phyloP scores from a whole-genome alignment of 2,113 vertebrate species.

The Caranx melampygus region DNA sequence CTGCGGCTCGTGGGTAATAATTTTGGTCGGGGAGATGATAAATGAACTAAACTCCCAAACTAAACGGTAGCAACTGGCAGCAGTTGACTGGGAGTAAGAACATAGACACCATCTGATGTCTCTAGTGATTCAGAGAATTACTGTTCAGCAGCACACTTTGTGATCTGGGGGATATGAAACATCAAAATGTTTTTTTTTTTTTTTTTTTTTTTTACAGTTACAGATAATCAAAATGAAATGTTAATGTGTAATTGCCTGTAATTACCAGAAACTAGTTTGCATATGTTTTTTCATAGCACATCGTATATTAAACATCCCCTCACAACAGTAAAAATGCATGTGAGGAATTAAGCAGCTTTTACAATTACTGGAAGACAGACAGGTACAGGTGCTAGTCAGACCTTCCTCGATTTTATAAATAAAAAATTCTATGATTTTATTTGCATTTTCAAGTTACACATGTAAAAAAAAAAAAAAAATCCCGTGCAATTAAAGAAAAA shows the following conservation, averaged over 20 bases:
- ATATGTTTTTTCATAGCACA: background rate
- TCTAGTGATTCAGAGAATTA: conserved; percentile 36
- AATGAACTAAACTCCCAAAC: conserved; percentile 4
- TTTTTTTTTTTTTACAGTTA: background rate
- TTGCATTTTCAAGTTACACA: no score
- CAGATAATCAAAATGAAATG: background rate
- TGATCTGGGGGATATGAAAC: background rate
- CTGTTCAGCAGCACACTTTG: conserved; percentile 14
- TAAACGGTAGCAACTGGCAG: conserved; percentile 26
- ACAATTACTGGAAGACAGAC: no score
- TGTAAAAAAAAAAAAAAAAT: no score
- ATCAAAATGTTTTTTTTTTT: conserved; percentile 6
- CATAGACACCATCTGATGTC: conserved; percentile 33
- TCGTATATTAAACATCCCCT: background rate
- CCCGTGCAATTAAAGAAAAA: no score
- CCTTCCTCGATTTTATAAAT: no score
- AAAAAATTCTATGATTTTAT: no score
- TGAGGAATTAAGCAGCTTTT: no score
- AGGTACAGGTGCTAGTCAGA: background rate
- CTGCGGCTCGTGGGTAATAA: background rate
- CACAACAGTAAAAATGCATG: no score
- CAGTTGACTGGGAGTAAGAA: conserved; percentile 26
- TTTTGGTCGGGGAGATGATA: conserved; percentile 28
- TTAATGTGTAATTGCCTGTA: background rate
- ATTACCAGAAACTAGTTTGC: background rate